phyloP scores from a whole-genome alignment of 1,140 invertebrate genomes.

The Aphelinus atriplicis region DNA sequence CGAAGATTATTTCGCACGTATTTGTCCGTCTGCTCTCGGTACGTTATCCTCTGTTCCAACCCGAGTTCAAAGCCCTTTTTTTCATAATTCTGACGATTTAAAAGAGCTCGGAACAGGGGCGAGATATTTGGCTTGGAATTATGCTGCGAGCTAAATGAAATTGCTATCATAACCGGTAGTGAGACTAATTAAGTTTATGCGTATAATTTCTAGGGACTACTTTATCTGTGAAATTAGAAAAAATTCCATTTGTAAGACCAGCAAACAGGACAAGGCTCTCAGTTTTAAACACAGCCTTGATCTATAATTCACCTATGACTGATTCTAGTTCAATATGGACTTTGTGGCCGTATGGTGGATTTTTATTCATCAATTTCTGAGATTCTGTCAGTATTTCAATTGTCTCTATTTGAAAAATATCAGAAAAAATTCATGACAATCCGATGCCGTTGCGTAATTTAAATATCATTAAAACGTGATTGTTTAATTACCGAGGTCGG shows the following conservation, averaged over 20 bases:
- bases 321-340: no score
- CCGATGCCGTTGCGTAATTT: no score
- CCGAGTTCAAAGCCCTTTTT: neutral
- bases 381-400: no score
- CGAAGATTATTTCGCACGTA: neutral
- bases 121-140: constrained; percentile 17
- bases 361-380: no score
- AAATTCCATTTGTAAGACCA: constrained; percentile 6
- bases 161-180: constrained; percentile 17
- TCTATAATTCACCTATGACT: no score
- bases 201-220: constrained; percentile 4
- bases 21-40: neutral
- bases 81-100: constrained; percentile 32
- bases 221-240: constrained; percentile 23
- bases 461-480: no score
- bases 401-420: no score
- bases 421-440: no score
- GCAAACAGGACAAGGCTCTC: neutral
- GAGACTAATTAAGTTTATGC: constrained; percentile 28
- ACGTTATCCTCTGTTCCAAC: no score
- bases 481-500: no score
- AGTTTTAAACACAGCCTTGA: neutral
- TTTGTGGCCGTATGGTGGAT: no score
- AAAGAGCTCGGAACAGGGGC: neutral
- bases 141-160: constrained; percentile 18